Base-by-base conservation (phyloP, 2,888 invertebrate genomes). In the Dorcus parallelipipedus region DNA sequence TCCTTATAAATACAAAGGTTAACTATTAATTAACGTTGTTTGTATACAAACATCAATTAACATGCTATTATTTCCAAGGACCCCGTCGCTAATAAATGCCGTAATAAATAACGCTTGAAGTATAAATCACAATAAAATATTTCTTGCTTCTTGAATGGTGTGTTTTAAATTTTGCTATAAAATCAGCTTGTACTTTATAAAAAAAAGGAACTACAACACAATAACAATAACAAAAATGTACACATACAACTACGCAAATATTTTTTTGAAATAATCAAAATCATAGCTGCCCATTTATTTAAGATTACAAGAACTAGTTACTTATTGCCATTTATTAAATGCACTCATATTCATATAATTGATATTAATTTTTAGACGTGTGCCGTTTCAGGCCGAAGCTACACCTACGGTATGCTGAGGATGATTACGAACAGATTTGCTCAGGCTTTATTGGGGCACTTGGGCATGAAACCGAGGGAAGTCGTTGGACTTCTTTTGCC, bases 401-500 rank as follows among this genome's bases (percentile, higher is more conserved):
- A 87, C 78, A 85, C 84, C 41, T 89, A 83, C 71, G 83, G 82
- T 5, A 82, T 84, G 81, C 79, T 85, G 70, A 78, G 83, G 53
- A 77, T 82, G 78, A 77, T 86, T 76, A 79, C 84, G 48, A 80
- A 82, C 55, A 78, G 83, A 26, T 86, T 83, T 66, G 84, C 86
- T 1, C 79, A 79, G 53, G 85, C 84, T 0, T 77, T 88, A 20
- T 68, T 84, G 0, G 81, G 82, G 0, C 81, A 81, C 49, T 75
- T 86, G 58, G 81, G 82, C 7, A 75, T 89, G 63, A 76, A 81
- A 63, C 83, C 83, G 1, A 85, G 87, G 2, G 88, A 89, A 52
- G 82, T 84, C 14, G 73, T 89, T 2, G 89, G 86, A 1, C 76
- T 90, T 20, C 80, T 89, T 39, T 75, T 89, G 63, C 89, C 88